Conservation (phyloP, 2,888 invertebrate genomes). For the Andrena praecox region DNA sequence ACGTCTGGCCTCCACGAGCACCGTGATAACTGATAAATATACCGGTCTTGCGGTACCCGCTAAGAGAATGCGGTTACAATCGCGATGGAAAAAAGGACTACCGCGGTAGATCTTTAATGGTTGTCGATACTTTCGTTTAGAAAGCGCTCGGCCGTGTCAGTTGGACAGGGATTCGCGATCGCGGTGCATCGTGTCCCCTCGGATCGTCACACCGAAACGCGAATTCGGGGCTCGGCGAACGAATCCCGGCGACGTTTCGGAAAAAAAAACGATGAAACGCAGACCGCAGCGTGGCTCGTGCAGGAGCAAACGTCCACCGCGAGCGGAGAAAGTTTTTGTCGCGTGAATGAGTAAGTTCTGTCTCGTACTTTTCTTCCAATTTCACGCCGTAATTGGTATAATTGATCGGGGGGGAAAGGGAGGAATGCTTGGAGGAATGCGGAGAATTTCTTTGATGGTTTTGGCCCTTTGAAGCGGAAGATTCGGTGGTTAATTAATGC, state of each 20-base stretch:
- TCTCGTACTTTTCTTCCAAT: neutral
- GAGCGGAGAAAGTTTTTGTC: constrained; percentile 40
- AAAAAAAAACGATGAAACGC: neutral
- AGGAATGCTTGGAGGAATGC: neutral
- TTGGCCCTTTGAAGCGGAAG: no score
- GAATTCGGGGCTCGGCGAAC: neutral
- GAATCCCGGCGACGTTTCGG: constrained; percentile 1
- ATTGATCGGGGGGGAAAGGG: neutral
- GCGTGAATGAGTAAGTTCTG: constrained; percentile 61
- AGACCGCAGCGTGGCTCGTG: neutral
- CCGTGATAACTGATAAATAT: constrained; percentile 62
- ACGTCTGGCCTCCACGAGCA: constrained; percentile 39
- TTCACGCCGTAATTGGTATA: neutral
- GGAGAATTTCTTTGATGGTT: neutral
- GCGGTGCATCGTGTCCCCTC: constrained; percentile 28
- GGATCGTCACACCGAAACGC: neutral
- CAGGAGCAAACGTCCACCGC: neutral
- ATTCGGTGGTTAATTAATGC: no score
- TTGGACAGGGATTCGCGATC: constrained; percentile 52
- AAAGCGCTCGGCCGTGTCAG: constrained; percentile 66
- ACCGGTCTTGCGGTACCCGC: constrained; percentile 64
- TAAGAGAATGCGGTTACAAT: constrained; percentile 65
- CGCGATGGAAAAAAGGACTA: constrained; percentile 49
- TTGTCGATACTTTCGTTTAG: constrained; percentile 72
- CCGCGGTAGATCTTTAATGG: constrained; percentile 65